A percentile compares a stretch with the other conserved stretches of the same genome.
phyloP scores from a whole-genome alignment of 2,797 vertebrate species.

The Acanthurus leucopareius region DNA sequence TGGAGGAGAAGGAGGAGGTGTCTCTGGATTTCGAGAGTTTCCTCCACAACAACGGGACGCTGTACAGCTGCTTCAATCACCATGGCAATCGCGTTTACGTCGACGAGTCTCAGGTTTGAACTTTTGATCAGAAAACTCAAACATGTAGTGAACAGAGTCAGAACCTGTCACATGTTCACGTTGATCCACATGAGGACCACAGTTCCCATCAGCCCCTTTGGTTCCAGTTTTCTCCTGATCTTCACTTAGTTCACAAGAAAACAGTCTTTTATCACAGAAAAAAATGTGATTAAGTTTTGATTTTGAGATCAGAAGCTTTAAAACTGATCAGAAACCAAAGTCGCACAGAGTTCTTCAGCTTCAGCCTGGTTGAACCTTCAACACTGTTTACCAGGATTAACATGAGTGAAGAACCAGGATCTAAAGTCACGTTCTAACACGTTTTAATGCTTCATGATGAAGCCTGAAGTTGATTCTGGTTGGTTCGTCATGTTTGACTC shows the following conservation, averaged over 20 bases:
- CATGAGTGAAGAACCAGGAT: not conserved
- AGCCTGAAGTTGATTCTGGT: not conserved
- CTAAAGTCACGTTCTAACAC: not conserved
- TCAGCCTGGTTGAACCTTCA: no score
- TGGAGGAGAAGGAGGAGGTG: conserved; percentile 62
- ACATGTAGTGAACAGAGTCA: no score
- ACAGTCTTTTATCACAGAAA: no score
- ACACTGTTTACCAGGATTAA: no score
- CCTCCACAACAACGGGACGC: conserved; percentile 73
- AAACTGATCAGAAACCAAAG: no score
- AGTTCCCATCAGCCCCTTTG: not conserved
- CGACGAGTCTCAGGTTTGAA: conserved; percentile 73
- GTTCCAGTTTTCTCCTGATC: no score
- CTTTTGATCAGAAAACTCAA: not conserved
- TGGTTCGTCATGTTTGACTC: not conserved
- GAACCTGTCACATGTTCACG: not conserved
- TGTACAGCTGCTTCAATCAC: conserved; percentile 81
- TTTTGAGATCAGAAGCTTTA: no score
- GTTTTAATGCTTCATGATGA: no score
- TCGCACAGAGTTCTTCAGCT: no score
- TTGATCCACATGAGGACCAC: not conserved
- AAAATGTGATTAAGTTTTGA: no score
- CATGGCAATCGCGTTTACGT: conserved; percentile 77
- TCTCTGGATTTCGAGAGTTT: conserved; percentile 80
- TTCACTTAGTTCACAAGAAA: no score